Percentiles rank a stretch among this genome's conserved stretches.
Evolutionary conservation across 1,140 invertebrate genomes (phyloP).

Genomic region (Heliconius himera): DNA sequence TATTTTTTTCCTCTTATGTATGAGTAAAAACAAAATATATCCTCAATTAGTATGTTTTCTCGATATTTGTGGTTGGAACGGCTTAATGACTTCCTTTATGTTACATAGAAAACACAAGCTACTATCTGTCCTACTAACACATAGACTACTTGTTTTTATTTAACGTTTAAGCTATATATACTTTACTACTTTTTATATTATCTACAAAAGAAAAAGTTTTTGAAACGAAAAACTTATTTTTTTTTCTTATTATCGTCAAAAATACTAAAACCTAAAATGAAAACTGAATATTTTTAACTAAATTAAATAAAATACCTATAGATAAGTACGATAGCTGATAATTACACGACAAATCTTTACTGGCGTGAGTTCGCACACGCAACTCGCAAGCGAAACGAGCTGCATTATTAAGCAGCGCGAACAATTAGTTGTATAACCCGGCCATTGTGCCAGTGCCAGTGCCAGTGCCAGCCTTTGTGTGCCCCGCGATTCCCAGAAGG

Average conservation of each 20-base stretch:
- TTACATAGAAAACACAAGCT: constrained; percentile 1
- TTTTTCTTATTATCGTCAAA: too few species aligned
- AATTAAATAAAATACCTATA: not conserved
- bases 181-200: too few species aligned
- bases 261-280: too few species aligned
- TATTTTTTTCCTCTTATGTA: constrained; percentile 1
- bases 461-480: constrained; percentile 54
- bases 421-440: constrained; percentile 78
- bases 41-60: constrained; percentile 9
- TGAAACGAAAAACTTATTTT: too few species aligned
- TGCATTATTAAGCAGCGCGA: constrained; percentile 75
- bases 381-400: constrained; percentile 61
- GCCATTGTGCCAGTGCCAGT: constrained; percentile 61
- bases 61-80: not conserved
- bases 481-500: constrained; percentile 71
- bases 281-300: too few species aligned
- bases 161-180: too few species aligned
- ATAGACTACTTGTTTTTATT: not conserved
- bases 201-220: too few species aligned
- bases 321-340: not conserved
- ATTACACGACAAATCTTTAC: constrained; percentile 12
- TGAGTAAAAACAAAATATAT: constrained; percentile 1
- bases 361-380: constrained; percentile 21
- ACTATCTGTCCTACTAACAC: not conserved
- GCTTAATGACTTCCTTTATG: not conserved